A percentile compares a stretch with the other conserved stretches of the same genome.
phyloP scores from a whole-genome alignment of 2,797 vertebrate genomes.

The Florisuga fusca region DNA sequence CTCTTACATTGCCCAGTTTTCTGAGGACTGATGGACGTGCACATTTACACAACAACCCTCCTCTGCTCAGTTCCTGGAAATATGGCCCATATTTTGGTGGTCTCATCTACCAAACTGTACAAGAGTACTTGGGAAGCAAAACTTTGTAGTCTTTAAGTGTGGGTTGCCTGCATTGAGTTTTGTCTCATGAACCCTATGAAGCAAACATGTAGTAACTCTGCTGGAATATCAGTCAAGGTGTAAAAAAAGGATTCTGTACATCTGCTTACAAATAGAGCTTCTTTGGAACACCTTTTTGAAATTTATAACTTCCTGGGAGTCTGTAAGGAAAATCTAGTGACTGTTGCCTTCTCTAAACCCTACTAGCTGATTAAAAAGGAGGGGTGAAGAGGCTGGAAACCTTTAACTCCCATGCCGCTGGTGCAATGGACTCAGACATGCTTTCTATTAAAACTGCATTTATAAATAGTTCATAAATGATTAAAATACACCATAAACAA shows the following conservation, averaged over 20 bases:
- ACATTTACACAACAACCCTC: not conserved
- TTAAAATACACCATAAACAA: constrained; percentile 64
- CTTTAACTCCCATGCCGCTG: not conserved
- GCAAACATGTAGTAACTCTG: not conserved
- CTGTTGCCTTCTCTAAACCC: not conserved
- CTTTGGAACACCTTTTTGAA: not conserved
- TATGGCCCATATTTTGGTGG: not conserved
- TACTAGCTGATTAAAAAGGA: not conserved
- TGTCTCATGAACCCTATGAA: not conserved
- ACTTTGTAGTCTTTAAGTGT: not conserved
- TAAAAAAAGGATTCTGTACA: not conserved
- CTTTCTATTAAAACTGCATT: constrained; percentile 1
- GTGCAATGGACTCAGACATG: not conserved
- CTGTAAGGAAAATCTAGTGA: not conserved
- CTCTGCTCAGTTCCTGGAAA: not conserved
- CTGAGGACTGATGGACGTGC: fast-evolving
- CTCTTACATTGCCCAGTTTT: not conserved
- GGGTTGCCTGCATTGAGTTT: not conserved
- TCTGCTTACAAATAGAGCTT: not conserved
- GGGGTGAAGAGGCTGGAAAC: not conserved
- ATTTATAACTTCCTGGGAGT: not conserved
- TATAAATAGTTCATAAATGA: constrained; percentile 62
- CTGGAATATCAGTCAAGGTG: not conserved
- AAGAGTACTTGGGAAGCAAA: not conserved
- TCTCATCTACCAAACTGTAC: not conserved